A percentile compares a stretch with the other conserved stretches of the same genome.
phyloP scores from a whole-genome alignment of 2,113 vertebrate genomes.

The Plectropomus leopardus region DNA sequence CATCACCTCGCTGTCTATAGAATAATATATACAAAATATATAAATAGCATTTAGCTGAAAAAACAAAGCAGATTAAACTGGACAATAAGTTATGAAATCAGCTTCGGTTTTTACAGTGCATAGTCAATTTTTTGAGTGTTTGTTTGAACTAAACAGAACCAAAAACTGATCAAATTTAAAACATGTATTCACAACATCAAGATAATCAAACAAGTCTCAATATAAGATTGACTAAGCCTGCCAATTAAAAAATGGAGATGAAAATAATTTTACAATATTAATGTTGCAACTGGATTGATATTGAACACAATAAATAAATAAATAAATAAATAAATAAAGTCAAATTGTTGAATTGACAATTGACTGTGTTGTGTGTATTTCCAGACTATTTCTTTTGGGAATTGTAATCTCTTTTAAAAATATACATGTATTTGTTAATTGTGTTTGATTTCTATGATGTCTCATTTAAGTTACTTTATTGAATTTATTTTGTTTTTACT shows the following conservation, averaged over 20 bases:
- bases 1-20: neutral
- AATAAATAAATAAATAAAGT: neutral
- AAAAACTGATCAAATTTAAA: neutral
- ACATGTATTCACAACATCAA: neutral
- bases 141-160: neutral
- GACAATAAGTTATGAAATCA: constrained; percentile 9
- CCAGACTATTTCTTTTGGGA: neutral
- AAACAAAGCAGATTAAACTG: neutral
- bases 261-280: neutral
- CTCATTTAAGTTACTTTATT: neutral
- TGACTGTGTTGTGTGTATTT: neutral
- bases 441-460: neutral
- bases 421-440: neutral
- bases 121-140: neutral
- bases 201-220: neutral
- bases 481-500: neutral
- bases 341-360: too few relatives aligned
- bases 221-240: neutral
- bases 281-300: neutral
- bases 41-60: neutral
- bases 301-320: neutral
- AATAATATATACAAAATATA: too few relatives aligned
- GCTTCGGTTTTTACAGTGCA: neutral
- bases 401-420: neutral
- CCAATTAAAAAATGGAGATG: neutral